These are phyloP conservation scores for Euglossa dilemma DNA, from an alignment of 1,140 invertebrate species.

Conservation along the genomic window DNA sequence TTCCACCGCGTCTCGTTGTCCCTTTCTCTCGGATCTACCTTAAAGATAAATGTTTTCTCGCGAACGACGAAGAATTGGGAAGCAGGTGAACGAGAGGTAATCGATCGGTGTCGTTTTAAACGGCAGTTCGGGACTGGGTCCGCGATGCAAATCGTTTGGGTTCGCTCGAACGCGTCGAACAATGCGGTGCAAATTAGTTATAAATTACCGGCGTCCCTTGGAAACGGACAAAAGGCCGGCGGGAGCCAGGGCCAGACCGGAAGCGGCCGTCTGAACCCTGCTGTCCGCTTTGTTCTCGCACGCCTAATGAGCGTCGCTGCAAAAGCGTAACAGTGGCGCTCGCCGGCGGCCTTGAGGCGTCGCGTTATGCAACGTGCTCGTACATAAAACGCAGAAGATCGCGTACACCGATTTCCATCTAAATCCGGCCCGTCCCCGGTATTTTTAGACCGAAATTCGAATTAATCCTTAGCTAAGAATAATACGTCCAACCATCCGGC, in stretches of 20 bases:
- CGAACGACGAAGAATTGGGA: too few species aligned
- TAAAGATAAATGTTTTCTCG: too few species aligned
- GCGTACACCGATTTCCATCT: not conserved
- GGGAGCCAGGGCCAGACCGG: constrained; percentile 31
- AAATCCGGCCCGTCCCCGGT: constrained; percentile 5
- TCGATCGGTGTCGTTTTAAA: constrained; percentile 7
- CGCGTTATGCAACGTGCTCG: constrained; percentile 47
- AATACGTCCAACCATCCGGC: not conserved
- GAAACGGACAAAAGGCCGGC: constrained; percentile 35
- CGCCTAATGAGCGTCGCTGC: constrained; percentile 52
- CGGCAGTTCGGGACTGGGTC: not conserved
- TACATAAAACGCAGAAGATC: constrained; percentile 38
- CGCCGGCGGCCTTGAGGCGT: constrained; percentile 46
- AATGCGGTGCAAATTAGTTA: constrained; percentile 32
- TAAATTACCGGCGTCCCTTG: constrained; percentile 37
- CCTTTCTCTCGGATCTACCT: too few species aligned
- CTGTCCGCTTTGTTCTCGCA: constrained; percentile 57
- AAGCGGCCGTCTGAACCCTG: constrained; percentile 39
- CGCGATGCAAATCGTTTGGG: constrained; percentile 20
- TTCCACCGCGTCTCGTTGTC: too few species aligned
- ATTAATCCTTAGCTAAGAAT: constrained; percentile 6
- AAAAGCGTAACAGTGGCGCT: constrained; percentile 57
- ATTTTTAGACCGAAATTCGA: constrained; percentile 29
- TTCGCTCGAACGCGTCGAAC: constrained; percentile 23
- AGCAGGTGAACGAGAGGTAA: not conserved